Evolutionary conservation across 2,113 vertebrate genomes (phyloP).

Genomic region (Terrapene triunguis): DNA sequence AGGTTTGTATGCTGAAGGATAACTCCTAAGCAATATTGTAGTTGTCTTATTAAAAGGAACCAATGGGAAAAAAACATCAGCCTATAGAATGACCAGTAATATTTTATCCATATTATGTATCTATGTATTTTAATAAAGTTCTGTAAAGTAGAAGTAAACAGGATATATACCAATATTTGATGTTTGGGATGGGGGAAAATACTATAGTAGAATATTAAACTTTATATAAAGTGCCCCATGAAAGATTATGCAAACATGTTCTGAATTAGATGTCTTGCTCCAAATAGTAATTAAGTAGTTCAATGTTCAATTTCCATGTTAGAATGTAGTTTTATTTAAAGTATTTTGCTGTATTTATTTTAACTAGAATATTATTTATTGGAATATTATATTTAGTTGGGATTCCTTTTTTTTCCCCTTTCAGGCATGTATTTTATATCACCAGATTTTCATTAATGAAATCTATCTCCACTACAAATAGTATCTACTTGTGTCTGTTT

Average conservation of each 20-base stretch:
- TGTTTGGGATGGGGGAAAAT: neutral
- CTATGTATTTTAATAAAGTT: neutral
- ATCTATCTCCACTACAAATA: neutral
- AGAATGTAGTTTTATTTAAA: neutral
- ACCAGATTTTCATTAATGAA: neutral
- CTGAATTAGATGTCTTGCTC: neutral
- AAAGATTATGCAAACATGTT: neutral
- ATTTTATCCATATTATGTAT: neutral
- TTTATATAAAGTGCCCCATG: fast-evolving
- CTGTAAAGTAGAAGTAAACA: neutral
- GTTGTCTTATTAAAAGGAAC: neutral
- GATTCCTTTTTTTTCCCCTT: neutral
- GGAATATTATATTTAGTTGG: neutral
- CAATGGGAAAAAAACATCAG: neutral
- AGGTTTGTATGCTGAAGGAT: neutral
- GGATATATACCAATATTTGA: neutral
- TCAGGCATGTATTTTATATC: neutral
- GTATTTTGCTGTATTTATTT: neutral
- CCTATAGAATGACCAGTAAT: neutral
- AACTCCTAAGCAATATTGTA: neutral
- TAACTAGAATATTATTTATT: neutral
- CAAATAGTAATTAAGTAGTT: neutral
- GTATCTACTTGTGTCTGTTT: neutral
- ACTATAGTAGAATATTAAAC: neutral
- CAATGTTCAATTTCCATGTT: neutral